Evolutionary conservation across 1,140 invertebrate species (phyloP).

Genomic region (Cherax quadricarinatus): DNA sequence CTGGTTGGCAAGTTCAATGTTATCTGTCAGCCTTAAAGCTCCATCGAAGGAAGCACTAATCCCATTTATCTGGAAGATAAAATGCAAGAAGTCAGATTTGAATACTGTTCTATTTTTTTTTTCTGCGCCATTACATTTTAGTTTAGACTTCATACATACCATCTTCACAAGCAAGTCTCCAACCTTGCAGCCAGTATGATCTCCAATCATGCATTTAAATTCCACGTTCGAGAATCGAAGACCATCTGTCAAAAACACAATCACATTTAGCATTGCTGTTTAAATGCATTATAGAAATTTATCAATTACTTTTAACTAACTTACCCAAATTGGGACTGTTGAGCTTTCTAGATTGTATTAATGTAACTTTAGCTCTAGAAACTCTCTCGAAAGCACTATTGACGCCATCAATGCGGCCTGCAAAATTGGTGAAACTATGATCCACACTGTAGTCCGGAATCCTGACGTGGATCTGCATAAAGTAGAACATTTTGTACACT

Average conservation of each 20-base stretch:
- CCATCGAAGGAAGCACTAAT: background rate
- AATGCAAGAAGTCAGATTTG: background rate
- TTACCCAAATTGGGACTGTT: constrained; percentile 15
- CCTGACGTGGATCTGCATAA: constrained; percentile 7
- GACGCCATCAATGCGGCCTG: background rate
- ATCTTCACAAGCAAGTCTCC: background rate
- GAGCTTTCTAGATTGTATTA: background rate
- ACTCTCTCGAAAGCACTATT: background rate
- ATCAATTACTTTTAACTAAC: background rate
- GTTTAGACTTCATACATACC: background rate
- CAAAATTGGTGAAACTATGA: background rate
- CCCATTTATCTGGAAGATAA: constrained; percentile 25
- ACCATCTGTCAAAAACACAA: background rate
- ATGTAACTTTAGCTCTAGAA: background rate
- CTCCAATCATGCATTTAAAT: background rate
- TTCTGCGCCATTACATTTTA: too few species aligned
- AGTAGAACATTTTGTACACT: too few species aligned
- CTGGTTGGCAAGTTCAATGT: background rate
- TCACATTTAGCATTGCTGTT: too few species aligned
- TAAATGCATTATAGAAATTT: too few species aligned
- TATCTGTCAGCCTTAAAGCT: background rate
- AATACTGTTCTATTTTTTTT: too few species aligned
- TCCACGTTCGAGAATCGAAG: constrained; percentile 8
- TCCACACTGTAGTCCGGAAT: background rate
- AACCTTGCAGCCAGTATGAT: background rate